Percentiles rank a stretch among this genome's conserved stretches.
phyloP scores from a whole-genome alignment of 2,113 vertebrate genomes.

The Strigops habroptila region DNA sequence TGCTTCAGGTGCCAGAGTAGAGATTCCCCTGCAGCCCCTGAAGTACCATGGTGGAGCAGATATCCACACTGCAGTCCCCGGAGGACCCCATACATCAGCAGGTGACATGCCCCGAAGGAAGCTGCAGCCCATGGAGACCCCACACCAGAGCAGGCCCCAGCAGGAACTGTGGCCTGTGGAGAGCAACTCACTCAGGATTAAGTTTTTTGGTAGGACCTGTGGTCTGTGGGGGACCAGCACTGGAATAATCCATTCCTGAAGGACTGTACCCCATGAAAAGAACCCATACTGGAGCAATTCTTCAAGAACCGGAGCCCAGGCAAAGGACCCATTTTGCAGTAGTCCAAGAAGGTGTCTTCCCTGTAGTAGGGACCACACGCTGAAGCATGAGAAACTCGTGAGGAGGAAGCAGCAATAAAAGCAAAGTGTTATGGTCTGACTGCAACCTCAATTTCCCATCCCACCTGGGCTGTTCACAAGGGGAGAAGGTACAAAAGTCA shows the following conservation, averaged over 20 bases:
- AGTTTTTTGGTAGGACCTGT: background rate
- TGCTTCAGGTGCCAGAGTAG: fast-evolving
- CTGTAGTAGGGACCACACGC: background rate
- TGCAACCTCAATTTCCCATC: background rate
- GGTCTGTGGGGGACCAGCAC: fast-evolving
- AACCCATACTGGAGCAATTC: background rate
- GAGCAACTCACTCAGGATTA: background rate
- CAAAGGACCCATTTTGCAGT: background rate
- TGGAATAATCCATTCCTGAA: background rate
- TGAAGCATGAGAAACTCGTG: background rate
- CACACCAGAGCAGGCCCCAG: background rate
- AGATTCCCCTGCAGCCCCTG: background rate
- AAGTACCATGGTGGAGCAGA: background rate
- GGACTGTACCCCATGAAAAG: background rate
- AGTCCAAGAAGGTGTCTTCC: background rate
- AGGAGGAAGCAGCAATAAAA: background rate
- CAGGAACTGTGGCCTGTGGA: background rate
- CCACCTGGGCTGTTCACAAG: fast-evolving
- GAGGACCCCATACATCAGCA: background rate
- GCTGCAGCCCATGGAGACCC: background rate
- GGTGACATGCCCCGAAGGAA: background rate
- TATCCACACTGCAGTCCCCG: background rate
- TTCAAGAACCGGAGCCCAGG: background rate
- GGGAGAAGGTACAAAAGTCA: background rate
- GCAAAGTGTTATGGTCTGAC: background rate